These are phyloP conservation scores for Seriola dumerili DNA, from an alignment of 2,113 vertebrate species.

Conservation along the genomic window DNA sequence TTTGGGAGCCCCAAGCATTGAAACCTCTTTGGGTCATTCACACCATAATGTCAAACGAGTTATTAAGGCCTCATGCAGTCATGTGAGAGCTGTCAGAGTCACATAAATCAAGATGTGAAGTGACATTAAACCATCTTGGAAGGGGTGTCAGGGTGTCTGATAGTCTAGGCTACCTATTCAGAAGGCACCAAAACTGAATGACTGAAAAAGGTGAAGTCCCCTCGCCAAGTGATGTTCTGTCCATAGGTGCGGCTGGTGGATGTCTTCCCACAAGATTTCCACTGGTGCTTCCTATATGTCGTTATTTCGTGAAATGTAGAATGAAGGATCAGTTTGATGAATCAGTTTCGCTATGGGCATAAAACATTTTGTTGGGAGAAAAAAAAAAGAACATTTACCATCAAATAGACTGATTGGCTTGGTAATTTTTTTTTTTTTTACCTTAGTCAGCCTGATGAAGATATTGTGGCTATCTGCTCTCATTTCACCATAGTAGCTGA, in stretches of 20 bases:
- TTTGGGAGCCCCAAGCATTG: background rate
- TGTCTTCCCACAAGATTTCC: too few species aligned
- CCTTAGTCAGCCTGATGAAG: too few species aligned
- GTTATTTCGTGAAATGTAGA: too few species aligned
- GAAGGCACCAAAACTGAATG: background rate
- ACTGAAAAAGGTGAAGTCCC: background rate
- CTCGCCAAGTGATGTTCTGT: background rate
- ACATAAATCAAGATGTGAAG: constrained; percentile 6
- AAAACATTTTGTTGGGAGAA: too few species aligned
- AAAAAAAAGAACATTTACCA: background rate
- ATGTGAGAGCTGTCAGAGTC: constrained; percentile 5
- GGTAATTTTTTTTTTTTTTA: too few species aligned
- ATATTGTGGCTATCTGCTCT: background rate
- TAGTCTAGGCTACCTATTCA: background rate
- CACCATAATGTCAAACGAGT: constrained; percentile 18
- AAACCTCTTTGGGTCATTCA: constrained; percentile 14
- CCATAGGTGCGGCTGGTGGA: background rate
- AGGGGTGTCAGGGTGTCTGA: background rate
- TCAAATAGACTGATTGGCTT: background rate
- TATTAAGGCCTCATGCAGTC: constrained; percentile 20
- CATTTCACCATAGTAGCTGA: background rate
- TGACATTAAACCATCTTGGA: background rate
- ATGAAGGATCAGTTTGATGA: too few species aligned
- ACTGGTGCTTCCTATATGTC: background rate
- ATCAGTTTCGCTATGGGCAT: too few species aligned